These are phyloP conservation scores for Tenualosa thibaudeaui DNA, from an alignment of 2,797 vertebrate genomes.

Conservation along the genomic window DNA sequence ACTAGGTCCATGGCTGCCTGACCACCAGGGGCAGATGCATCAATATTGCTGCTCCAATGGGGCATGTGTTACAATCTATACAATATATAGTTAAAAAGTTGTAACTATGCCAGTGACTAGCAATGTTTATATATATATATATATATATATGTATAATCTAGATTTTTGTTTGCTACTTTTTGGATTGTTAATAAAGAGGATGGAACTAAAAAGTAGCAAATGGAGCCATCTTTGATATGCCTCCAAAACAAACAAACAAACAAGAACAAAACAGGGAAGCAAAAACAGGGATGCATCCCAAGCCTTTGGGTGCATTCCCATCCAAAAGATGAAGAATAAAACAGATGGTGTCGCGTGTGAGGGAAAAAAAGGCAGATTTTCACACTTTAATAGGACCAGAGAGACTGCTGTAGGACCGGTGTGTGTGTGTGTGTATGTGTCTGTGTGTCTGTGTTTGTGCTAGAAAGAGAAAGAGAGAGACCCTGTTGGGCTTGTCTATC, in stretches of 20 bases:
- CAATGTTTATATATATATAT: too few species aligned
- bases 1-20: not conserved
- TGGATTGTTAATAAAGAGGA: not conserved
- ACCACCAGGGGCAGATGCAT: not conserved
- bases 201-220: not conserved
- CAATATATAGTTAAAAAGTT: not conserved
- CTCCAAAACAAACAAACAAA: not conserved
- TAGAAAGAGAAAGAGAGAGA: not conserved
- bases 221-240: not conserved
- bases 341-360: slow-evolving; percentile 15
- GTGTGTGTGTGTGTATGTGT: not conserved
- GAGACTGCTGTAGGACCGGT: not conserved
- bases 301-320: not conserved
- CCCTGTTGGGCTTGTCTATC: slow-evolving; percentile 39
- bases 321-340: not conserved
- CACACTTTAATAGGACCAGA: not conserved
- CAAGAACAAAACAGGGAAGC: not conserved
- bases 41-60: not conserved
- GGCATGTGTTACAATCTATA: not conserved
- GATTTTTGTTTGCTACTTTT: not conserved
- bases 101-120: not conserved
- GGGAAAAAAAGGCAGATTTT: not conserved
- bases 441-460: not conserved
- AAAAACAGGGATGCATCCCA: not conserved
- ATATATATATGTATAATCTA: too few species aligned